These are phyloP conservation scores for Balanococcus diminutus DNA, from an alignment of 2,888 invertebrate genomes.

Conservation along the genomic window DNA sequence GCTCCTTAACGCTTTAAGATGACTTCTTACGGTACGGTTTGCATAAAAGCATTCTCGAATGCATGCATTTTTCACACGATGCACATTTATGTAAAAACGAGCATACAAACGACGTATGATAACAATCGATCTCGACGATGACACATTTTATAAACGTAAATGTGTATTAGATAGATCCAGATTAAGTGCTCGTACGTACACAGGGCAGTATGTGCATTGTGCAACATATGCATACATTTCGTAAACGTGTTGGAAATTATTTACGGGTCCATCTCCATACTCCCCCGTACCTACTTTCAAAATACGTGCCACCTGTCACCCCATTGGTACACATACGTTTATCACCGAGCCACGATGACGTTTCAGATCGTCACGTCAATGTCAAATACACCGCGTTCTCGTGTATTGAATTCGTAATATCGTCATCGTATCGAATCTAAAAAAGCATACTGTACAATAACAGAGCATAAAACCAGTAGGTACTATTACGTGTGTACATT, in stretches of 20 bases:
- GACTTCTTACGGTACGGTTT: neutral
- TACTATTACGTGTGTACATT: neutral
- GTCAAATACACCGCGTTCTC: neutral
- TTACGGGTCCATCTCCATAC: neutral
- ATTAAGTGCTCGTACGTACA: too few relatives aligned
- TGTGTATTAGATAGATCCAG: too few relatives aligned
- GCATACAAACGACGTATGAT: too few relatives aligned
- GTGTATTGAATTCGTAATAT: neutral
- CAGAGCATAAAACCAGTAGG: neutral
- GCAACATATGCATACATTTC: neutral
- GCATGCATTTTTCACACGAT: neutral
- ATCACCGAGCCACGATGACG: neutral
- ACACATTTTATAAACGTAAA: neutral
- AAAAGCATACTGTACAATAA: neutral
- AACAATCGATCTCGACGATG: neutral
- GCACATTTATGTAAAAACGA: neutral
- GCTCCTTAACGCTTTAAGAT: neutral
- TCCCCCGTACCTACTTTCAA: neutral
- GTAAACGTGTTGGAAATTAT: neutral
- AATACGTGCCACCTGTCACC: too few relatives aligned
- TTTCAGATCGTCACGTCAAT: neutral
- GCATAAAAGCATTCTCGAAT: neutral
- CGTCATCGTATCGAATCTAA: neutral
- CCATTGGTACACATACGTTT: too few relatives aligned
- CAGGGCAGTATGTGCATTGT: too few relatives aligned